Conservation (phyloP, 2,888 invertebrate species). For the Lithophane ornitopus region DNA sequence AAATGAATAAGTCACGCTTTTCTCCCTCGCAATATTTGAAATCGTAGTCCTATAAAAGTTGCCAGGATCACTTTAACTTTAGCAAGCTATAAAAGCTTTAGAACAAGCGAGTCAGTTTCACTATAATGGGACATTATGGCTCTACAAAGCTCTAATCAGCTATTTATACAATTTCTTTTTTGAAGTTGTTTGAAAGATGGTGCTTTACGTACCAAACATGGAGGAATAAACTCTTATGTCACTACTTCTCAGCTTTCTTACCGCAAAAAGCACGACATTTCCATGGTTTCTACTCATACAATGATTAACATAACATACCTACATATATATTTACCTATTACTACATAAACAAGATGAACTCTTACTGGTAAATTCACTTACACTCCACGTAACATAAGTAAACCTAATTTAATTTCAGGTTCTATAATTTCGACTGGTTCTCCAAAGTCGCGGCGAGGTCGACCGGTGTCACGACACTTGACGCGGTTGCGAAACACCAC, state of each 20-base stretch:
- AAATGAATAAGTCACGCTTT: slow-evolving; percentile 32
- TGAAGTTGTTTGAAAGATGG: not conserved
- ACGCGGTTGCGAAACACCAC: slow-evolving; percentile 56
- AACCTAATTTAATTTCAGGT: slow-evolving; percentile 45
- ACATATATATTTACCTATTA: not conserved
- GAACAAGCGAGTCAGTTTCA: not conserved
- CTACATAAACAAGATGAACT: not conserved
- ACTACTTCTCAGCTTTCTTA: not conserved
- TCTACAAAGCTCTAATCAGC: not conserved
- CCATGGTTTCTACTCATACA: not conserved
- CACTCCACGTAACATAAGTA: slow-evolving; percentile 34
- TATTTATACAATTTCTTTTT: not conserved
- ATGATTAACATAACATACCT: not conserved
- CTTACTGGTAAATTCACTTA: not conserved
- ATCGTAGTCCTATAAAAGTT: not conserved
- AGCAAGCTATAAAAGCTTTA: not conserved
- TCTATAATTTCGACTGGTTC: slow-evolving; percentile 52
- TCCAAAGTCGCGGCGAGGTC: slow-evolving; percentile 70
- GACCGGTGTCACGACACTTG: slow-evolving; percentile 71
- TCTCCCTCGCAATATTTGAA: not conserved
- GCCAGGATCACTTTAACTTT: not conserved
- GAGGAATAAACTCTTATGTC: not conserved
- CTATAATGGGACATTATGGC: not conserved
- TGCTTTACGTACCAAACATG: not conserved
- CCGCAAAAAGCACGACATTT: not conserved